These are phyloP conservation scores for Leptatherina wallacei DNA, from an alignment of 2,797 vertebrate species.

Conservation along the genomic window DNA sequence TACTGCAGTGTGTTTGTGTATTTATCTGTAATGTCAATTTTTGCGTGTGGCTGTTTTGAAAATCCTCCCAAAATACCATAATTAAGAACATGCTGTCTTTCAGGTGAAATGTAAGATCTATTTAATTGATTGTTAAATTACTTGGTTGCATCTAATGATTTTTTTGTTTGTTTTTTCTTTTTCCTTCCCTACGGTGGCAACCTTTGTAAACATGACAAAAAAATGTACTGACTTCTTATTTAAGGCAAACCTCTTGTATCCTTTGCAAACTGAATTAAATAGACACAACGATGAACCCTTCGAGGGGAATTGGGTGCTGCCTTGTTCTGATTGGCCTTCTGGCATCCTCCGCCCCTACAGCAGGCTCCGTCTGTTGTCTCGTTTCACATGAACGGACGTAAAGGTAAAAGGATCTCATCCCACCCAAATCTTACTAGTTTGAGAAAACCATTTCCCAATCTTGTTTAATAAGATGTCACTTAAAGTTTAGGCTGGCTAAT, in stretches of 20 bases:
- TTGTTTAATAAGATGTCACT: conserved; percentile 21
- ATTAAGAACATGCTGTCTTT: conserved; percentile 51
- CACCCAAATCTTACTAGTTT: conserved; percentile 14
- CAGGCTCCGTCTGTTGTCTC: conserved; percentile 49
- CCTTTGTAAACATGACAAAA: neutral
- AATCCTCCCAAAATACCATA: conserved; percentile 71
- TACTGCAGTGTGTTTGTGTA: conserved; percentile 32
- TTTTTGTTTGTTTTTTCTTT: neutral
- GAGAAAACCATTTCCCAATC: neutral
- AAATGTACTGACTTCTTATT: conserved; percentile 6
- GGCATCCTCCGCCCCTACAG: conserved; percentile 32
- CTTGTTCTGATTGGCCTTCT: conserved; percentile 3
- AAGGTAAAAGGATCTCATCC: conserved; percentile 53
- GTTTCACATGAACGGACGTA: conserved; percentile 12
- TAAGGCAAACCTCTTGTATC: neutral
- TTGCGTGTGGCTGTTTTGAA: no score
- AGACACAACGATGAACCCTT: conserved; percentile 14
- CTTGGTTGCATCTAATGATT: neutral
- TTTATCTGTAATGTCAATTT: conserved; percentile 32
- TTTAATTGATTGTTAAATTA: conserved; percentile 4
- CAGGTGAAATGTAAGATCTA: conserved; percentile 14
- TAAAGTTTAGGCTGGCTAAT: conserved; percentile 61
- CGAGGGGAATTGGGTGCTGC: conserved; percentile 5
- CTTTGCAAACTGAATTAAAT: neutral
- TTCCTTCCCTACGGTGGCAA: neutral